These are phyloP conservation scores for Acanthococcus lagerstroemiae DNA, from an alignment of 2,888 invertebrate genomes.

Conservation along the genomic window DNA sequence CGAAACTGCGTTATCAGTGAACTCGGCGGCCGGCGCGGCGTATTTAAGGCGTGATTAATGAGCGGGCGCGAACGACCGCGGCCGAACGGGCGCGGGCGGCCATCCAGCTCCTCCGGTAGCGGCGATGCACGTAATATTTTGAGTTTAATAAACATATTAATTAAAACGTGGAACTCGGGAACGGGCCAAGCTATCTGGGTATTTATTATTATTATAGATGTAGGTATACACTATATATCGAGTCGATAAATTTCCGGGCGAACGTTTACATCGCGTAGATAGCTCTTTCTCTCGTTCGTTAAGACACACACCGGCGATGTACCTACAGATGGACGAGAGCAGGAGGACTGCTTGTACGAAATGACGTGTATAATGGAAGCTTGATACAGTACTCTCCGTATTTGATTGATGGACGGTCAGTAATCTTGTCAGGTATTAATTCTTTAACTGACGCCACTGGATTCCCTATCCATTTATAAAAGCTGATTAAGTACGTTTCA, in stretches of 20 bases:
- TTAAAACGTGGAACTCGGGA: not conserved
- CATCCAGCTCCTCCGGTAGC: too few relatives aligned
- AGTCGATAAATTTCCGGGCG: not conserved
- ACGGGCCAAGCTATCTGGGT: too few relatives aligned
- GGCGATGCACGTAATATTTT: not conserved
- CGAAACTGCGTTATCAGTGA: too few relatives aligned
- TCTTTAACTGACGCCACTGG: constrained; percentile 25
- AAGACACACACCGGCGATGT: not conserved
- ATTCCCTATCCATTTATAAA: constrained; percentile 26
- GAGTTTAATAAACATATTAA: not conserved
- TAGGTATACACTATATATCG: too few relatives aligned
- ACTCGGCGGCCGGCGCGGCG: too few relatives aligned
- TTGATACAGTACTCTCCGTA: constrained; percentile 18
- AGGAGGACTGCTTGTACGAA: not conserved
- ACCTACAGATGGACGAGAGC: not conserved
- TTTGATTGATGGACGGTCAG: constrained; percentile 24
- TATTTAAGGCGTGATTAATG: too few relatives aligned
- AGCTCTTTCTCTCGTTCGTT: not conserved
- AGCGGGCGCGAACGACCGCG: too few relatives aligned
- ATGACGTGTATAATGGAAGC: constrained; percentile 21
- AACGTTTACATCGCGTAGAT: not conserved
- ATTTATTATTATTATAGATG: too few relatives aligned
- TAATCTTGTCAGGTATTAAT: constrained; percentile 29
- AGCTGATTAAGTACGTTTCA: constrained; percentile 18
- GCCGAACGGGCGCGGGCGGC: not conserved